Evolutionary conservation across 1,140 invertebrate species (phyloP).

Genomic region (Aphaenogaster ashmeadi): DNA sequence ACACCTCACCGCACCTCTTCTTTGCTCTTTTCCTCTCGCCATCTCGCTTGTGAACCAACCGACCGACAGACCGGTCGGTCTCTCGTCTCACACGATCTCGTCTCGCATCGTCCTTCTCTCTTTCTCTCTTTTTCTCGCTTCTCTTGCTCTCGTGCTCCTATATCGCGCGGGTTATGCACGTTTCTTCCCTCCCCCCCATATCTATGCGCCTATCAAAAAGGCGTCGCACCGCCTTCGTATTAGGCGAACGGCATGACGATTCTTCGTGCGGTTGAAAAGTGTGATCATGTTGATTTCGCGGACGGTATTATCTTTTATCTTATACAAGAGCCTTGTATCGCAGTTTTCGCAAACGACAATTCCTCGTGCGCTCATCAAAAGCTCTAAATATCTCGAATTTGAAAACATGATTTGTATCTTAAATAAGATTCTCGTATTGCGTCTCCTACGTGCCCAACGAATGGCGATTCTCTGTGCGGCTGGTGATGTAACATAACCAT

Average conservation of each 20-base stretch:
- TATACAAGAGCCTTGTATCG: neutral
- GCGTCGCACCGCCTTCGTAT: constrained; percentile 51
- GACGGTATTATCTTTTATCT: constrained; percentile 21
- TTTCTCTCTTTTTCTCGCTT: neutral
- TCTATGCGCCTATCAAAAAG: constrained; percentile 44
- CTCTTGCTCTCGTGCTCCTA: constrained; percentile 44
- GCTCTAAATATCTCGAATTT: neutral
- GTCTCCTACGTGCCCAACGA: neutral
- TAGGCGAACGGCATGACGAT: constrained; percentile 12
- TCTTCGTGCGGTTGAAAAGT: constrained; percentile 1
- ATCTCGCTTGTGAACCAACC: constrained; percentile 9
- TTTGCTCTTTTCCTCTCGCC: constrained; percentile 1
- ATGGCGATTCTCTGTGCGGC: neutral
- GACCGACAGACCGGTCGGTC: constrained; percentile 36
- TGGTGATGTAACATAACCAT: neutral
- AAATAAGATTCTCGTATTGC: neutral
- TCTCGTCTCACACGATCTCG: constrained; percentile 46
- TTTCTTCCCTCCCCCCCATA: neutral
- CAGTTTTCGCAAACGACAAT: neutral
- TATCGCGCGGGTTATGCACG: constrained; percentile 16
- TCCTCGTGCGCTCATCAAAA: neutral
- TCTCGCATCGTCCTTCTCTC: constrained; percentile 39
- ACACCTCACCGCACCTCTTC: constrained; percentile 42
- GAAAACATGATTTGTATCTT: constrained; percentile 17
- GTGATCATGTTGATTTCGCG: constrained; percentile 17